A percentile compares a stretch with the other conserved stretches of the same genome.
Conservation (phyloP, 2,888 invertebrate genomes). For the Lamellibrachia columna region DNA sequence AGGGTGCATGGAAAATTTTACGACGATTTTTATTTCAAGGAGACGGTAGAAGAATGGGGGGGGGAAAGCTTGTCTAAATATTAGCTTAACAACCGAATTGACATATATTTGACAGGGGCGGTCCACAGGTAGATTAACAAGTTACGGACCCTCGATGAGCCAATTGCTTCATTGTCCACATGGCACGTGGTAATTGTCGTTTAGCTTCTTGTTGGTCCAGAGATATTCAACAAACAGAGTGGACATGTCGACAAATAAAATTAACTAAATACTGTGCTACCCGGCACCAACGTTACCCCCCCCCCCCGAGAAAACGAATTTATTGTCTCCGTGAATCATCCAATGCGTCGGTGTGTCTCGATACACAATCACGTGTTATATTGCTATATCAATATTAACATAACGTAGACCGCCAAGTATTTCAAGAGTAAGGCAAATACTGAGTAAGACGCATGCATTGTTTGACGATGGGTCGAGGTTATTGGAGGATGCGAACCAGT, state of each 20-base stretch:
- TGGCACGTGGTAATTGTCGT: background rate
- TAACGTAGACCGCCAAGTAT: background rate
- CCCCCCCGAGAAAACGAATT: background rate
- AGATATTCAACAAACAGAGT: too few relatives aligned
- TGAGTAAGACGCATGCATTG: background rate
- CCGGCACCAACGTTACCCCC: background rate
- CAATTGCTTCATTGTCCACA: background rate
- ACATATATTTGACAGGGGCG: background rate
- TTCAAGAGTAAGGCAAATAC: background rate
- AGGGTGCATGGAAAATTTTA: background rate
- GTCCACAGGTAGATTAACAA: background rate
- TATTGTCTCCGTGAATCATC: background rate
- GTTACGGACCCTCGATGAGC: too few relatives aligned
- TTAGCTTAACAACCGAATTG: background rate
- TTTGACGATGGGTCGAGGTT: background rate
- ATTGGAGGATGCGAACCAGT: background rate
- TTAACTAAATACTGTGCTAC: background rate
- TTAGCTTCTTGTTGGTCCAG: background rate
- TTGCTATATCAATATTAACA: constrained; percentile 1
- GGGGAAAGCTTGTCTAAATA: too few relatives aligned
- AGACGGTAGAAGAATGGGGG: too few relatives aligned
- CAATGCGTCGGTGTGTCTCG: background rate
- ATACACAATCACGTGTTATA: background rate
- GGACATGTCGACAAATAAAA: background rate
- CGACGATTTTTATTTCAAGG: too few relatives aligned